These are phyloP conservation scores for Chrysocyon brachyurus DNA, from an alignment of 2,797 vertebrate genomes.

Conservation along the genomic window DNA sequence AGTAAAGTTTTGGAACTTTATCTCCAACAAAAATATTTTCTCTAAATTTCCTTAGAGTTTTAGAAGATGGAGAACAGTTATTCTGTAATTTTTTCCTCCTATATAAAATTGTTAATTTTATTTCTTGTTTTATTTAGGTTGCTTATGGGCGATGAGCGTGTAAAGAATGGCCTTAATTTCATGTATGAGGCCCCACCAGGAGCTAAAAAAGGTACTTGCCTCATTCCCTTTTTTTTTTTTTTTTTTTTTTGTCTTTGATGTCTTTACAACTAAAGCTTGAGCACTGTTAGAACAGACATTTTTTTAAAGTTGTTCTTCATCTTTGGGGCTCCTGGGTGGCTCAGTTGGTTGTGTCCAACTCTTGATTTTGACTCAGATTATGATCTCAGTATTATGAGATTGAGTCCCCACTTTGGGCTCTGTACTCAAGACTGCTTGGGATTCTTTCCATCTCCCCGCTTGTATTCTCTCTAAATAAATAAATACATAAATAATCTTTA, in stretches of 20 bases:
- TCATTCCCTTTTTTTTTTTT: constrained; percentile 55
- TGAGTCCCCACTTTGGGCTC: not conserved
- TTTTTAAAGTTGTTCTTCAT: constrained; percentile 42
- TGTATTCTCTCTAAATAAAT: not conserved
- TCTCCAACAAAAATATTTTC: constrained; percentile 46
- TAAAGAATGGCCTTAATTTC: constrained; percentile 99
- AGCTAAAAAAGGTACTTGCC: constrained; percentile 95
- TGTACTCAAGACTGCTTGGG: not conserved
- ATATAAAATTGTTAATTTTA: constrained; percentile 51
- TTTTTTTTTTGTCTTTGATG: constrained; percentile 17
- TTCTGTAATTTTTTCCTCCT: not conserved
- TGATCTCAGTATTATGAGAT: not conserved
- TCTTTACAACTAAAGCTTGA: constrained; percentile 38
- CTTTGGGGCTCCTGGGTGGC: not conserved
- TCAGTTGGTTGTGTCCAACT: not conserved
- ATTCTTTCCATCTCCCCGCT: not conserved
- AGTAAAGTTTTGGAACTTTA: constrained; percentile 33
- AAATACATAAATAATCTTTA: not conserved
- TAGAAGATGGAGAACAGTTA: not conserved
- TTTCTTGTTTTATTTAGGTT: constrained; percentile 89
- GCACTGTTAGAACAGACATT: not conserved
- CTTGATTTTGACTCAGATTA: not conserved
- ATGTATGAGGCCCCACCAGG: constrained; percentile 99
- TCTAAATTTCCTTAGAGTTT: not conserved
- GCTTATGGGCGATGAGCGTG: constrained; percentile 98